Evolutionary conservation across 2,888 invertebrate genomes (phyloP), one percentile per base, ranked within the genome.

Genomic region (Campoplex nolae): DNA sequence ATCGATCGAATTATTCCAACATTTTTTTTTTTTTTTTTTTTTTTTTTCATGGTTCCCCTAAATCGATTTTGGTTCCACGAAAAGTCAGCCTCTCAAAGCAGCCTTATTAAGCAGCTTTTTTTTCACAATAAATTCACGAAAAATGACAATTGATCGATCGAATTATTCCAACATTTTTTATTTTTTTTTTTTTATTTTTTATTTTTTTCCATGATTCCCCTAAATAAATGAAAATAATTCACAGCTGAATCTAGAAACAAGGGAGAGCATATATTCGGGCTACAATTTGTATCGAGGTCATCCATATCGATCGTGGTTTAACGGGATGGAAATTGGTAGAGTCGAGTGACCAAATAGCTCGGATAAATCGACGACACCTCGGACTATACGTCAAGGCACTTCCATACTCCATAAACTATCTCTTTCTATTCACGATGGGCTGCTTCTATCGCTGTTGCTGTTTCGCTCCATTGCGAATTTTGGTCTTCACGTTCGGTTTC

Each of bases 261-360:
- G 8, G 51, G 51, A 28, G 16, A 28, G 16, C 51, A 48, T n/a
- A 18, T 51, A 48, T 73, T 35, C n/a, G n/a, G 51, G 18, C 35
- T 54, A 23, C 56, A 58, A 42, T 58, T 58, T 74, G 54, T 54
- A 82, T 86, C 85, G 83, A 62, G 86, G 80, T 88, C 80, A 58
- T 62, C 56, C 23, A 74, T 85, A 88, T 89, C 86, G 86, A 89
- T 89, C 65, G 42, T 68, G 73, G 85, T 54, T 83, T 81, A 85
- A 88, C 82, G 80, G 73, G 83, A 87, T 84, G 88, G 83, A 86
- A 88, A 84, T 78, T 62, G 48, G 75, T 28, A 38, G 77, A 56
- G 79, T 51, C 65, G 79, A 86, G 81, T 81, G 86, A 81, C 77
- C 83, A 81, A 68, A 78, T 74, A 77, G 56, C 51, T 65, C 51